Evolutionary conservation across 2,888 invertebrate genomes (phyloP), one percentile per base, ranked within the genome.

Genomic region (Synergus laeviventris): DNA sequence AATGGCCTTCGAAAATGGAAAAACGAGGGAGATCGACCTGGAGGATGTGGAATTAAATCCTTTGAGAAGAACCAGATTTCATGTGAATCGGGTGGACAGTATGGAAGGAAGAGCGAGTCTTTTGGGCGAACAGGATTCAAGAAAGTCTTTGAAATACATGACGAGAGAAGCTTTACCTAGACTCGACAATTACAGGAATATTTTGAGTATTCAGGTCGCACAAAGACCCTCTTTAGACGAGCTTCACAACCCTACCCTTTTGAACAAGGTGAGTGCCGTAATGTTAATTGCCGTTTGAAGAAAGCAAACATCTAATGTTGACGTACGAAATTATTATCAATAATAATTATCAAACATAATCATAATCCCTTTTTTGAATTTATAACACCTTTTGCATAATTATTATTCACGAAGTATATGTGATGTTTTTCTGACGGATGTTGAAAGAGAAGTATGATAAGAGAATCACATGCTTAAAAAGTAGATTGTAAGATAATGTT

Each of bases 181-280:
- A 74, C 91, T 97, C 91, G 97, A 97, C 91, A 97, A 97, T 92
- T 97, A 97, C 91, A 93, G 97, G 82, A 97, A 97, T 87, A 96
- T 97, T 85, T 93, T 97, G 93, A 97, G 97, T 21, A 94, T 97
- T 62, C 97, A 97, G 90, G 97, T 97, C 3, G 96, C 95, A 12
- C 96, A 96, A 84, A 93, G 97, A 82, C 97, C 97, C 18, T 97
- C 97, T 5, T 91, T 97, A 79, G 97, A 97, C 89, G 97, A 97
- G 91, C 93, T 97, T 21, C 97, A 97, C 91, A 96, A 97, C 90
- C 94, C 96, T 76, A 96, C 96, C 16, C 90, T 96, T 49, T 94
- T 95, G 42, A 94, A 94, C 87, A 96, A 96, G 94, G 96, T 96
- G 91, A 92, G 82, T n/a, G n/a, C n/a, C n/a, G n/a, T 76, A 21